Evolutionary conservation across 2,888 invertebrate species (phyloP).

Genomic region (Euphydryas editha): DNA sequence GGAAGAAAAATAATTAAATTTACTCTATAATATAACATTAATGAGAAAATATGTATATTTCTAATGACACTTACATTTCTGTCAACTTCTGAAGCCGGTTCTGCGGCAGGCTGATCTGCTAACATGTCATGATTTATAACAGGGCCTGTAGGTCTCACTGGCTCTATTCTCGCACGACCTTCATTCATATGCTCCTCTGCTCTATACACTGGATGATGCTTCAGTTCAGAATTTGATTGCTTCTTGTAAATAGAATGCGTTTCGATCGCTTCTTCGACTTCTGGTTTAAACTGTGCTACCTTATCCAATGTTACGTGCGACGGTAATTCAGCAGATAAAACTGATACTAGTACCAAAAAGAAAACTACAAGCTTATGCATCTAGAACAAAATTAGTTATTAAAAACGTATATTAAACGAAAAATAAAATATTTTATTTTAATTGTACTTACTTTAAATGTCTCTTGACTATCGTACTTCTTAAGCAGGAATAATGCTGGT

Average conservation of each 20-base stretch:
- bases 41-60: neutral
- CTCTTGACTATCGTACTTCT: constrained; percentile 37
- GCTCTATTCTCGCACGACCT: constrained; percentile 64
- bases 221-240: constrained; percentile 49
- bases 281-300: constrained; percentile 56
- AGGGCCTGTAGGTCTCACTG: constrained; percentile 60
- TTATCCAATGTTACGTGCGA: constrained; percentile 55
- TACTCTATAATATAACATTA: neutral
- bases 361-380: constrained; percentile 58
- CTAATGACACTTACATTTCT: constrained; percentile 61
- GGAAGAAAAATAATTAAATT: too few species aligned
- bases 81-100: constrained; percentile 57
- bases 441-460: constrained; percentile 54
- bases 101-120: constrained; percentile 64
- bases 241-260: constrained; percentile 55
- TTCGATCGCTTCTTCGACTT: constrained; percentile 54
- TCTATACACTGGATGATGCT: constrained; percentile 65
- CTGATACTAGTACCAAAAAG: constrained; percentile 50
- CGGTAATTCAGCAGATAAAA: constrained; percentile 62
- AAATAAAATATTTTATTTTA: neutral
- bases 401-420: neutral
- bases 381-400: constrained; percentile 53
- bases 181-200: constrained; percentile 56
- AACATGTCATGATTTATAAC: constrained; percentile 71
- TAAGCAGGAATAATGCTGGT: constrained; percentile 52